Conservation (phyloP, 2,113 vertebrate species). For the Protobothrops mucrosquamatus region DNA sequence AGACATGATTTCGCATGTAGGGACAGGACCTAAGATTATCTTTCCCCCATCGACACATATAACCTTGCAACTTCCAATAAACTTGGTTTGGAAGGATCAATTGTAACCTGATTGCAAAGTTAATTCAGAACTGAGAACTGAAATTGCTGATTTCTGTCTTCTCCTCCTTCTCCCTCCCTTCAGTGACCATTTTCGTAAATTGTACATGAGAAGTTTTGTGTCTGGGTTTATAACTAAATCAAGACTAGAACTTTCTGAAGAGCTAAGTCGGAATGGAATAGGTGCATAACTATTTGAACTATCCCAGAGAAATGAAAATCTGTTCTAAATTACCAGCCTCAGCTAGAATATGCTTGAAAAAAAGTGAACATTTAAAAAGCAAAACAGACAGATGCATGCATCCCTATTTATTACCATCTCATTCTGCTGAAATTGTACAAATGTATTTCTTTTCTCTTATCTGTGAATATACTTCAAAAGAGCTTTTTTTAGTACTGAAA, state of each 20-base stretch:
- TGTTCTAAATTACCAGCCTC: neutral
- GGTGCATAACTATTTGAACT: neutral
- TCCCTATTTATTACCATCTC: neutral
- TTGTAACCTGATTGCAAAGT: neutral
- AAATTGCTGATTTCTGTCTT: neutral
- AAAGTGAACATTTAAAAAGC: neutral
- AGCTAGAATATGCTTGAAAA: neutral
- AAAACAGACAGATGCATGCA: neutral
- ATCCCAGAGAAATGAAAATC: neutral
- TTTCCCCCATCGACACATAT: neutral
- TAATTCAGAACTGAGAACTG: neutral
- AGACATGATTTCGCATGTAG: neutral
- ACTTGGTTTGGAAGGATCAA: neutral
- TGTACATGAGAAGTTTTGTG: neutral
- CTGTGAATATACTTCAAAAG: neutral
- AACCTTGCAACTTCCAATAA: neutral
- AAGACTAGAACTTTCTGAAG: neutral
- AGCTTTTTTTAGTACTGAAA: conserved; percentile 14
- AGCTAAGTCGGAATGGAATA: neutral
- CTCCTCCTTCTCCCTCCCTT: neutral
- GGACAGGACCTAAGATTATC: neutral
- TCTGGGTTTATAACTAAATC: neutral
- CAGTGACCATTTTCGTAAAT: neutral
- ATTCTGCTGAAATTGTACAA: neutral
- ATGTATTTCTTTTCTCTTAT: neutral